A percentile compares a stretch with the other conserved stretches of the same genome.
Evolutionary conservation across 2,113 vertebrate genomes (phyloP).

Genomic region (Microtus oregoni): DNA sequence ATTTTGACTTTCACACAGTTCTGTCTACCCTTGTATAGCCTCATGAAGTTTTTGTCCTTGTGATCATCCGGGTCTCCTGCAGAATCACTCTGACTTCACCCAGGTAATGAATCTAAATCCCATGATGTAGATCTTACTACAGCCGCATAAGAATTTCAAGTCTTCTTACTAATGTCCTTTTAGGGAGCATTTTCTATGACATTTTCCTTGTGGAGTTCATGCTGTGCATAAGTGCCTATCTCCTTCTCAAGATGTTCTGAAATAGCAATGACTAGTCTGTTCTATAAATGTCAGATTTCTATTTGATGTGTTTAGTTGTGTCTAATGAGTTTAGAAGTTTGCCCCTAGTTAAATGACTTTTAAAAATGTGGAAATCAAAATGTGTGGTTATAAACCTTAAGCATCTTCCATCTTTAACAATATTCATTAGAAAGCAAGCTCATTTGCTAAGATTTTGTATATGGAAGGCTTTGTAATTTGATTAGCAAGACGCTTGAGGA

Average conservation of each 20-base stretch:
- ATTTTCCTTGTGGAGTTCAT: background rate
- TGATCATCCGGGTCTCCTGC: background rate
- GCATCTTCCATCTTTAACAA: background rate
- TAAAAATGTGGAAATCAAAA: background rate
- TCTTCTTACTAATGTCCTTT: background rate
- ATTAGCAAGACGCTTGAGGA: background rate
- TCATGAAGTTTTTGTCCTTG: background rate
- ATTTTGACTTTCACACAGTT: background rate
- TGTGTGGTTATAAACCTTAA: background rate
- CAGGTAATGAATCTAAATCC: background rate
- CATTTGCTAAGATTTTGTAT: background rate
- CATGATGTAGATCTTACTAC: background rate
- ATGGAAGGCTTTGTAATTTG: background rate
- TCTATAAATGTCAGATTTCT: background rate
- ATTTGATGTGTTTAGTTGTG: background rate
- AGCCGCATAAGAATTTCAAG: background rate
- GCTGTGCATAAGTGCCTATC: background rate
- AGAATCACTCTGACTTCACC: background rate
- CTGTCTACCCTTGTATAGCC: background rate
- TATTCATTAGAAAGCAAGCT: background rate
- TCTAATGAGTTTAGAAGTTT: background rate
- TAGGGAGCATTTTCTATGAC: background rate
- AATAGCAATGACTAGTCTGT: background rate
- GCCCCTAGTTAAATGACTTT: background rate
- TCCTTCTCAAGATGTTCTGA: background rate